Percentiles rank a stretch among this genome's conserved stretches.
Conservation (phyloP, 2,113 vertebrate genomes). For the Dascyllus trimaculatus region DNA sequence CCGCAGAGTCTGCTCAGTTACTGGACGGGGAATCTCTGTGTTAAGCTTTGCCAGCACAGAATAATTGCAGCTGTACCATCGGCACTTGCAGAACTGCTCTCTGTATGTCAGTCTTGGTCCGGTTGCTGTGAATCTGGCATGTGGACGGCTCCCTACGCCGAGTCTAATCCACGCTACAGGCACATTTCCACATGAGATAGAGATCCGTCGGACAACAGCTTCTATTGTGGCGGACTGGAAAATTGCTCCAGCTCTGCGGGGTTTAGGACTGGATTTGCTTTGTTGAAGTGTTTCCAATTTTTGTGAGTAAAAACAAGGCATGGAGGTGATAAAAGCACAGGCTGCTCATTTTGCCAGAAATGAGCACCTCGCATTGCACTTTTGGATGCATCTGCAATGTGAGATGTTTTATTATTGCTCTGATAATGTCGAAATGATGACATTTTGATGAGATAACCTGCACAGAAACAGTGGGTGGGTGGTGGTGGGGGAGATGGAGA, state of each 20-base stretch:
- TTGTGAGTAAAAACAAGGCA: not conserved
- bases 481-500: conserved; percentile 24
- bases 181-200: conserved; percentile 26
- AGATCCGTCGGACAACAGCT: not conserved
- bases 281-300: not conserved
- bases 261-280: conserved; percentile 21
- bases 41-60: conserved; percentile 10
- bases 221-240: conserved; percentile 10
- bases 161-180: conserved; percentile 23
- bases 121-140: conserved; percentile 29
- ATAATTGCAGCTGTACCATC: not conserved
- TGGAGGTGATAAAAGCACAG: conserved; percentile 21
- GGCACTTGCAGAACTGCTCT: conserved; percentile 3
- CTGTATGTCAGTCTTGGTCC: not conserved
- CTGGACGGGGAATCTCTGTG: not conserved
- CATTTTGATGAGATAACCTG: conserved; percentile 45
- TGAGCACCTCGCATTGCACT: not conserved
- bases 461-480: conserved; percentile 31
- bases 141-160: conserved; percentile 6
- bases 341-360: conserved; percentile 23
- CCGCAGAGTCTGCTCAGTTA: not conserved
- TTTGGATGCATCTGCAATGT: conserved; percentile 19
- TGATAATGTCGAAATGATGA: conserved; percentile 39
- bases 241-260: conserved; percentile 1
- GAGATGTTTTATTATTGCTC: conserved; percentile 6